A percentile compares a stretch with the other conserved stretches of the same genome.
Conservation (phyloP, 2,113 vertebrate species). For the Spheniscus mendiculus region DNA sequence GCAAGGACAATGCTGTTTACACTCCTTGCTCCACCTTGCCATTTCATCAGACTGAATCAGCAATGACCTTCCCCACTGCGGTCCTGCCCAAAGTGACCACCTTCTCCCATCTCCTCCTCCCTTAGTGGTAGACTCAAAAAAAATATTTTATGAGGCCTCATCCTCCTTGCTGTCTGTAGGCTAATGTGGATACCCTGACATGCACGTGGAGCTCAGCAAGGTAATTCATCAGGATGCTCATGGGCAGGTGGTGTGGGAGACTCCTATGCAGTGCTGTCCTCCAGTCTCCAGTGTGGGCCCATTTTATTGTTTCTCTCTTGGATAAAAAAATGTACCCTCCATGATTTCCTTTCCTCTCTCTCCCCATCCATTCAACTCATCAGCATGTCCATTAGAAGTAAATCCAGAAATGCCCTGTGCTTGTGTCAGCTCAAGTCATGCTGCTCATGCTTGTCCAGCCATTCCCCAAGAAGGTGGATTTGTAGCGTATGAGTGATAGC, state of each 20-base stretch:
- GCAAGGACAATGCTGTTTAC: not conserved
- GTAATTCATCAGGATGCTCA: not conserved
- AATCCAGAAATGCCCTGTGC: not conserved
- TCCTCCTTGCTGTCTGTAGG: not conserved
- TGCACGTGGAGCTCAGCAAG: not conserved
- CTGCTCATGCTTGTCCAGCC: not conserved
- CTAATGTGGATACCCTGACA: not conserved
- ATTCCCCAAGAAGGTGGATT: not conserved
- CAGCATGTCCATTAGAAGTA: not conserved
- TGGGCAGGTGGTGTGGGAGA: not conserved
- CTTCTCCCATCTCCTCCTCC: not conserved
- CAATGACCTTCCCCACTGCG: not conserved
- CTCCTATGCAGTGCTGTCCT: not conserved
- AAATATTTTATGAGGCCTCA: not conserved
- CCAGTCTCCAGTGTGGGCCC: rapidly evolving
- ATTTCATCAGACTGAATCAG: not conserved
- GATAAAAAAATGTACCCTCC: not conserved
- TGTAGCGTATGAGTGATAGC: not conserved
- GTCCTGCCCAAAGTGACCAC: not conserved
- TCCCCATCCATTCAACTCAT: not conserved
- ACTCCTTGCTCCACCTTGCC: not conserved
- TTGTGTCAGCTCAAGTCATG: not conserved
- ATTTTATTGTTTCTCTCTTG: not conserved
- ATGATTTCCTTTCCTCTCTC: not conserved
- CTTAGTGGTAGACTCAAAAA: not conserved